Evolutionary conservation across 2,113 vertebrate genomes (phyloP).

Genomic region (Cynopterus brachyotis): DNA sequence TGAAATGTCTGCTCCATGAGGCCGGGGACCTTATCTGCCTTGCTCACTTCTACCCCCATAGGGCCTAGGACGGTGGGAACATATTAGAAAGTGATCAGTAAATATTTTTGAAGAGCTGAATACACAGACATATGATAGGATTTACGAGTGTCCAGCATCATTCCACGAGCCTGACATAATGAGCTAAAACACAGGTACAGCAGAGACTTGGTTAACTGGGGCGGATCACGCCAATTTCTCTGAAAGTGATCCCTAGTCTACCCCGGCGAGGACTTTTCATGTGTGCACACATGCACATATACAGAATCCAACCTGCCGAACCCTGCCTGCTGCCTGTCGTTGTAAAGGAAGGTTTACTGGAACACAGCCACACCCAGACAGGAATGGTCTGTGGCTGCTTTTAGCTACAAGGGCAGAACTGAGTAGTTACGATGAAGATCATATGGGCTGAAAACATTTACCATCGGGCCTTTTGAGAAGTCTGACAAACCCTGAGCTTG

Average conservation of each 20-base stretch:
- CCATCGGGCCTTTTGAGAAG: neutral
- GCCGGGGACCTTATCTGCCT: neutral
- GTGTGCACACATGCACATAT: fast-evolving
- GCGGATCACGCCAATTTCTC: neutral
- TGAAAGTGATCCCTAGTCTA: neutral
- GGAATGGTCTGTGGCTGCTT: neutral
- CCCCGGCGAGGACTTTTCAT: neutral
- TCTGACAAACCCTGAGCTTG: neutral
- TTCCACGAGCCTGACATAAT: neutral
- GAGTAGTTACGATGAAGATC: neutral
- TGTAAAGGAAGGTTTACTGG: neutral
- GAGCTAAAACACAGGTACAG: neutral
- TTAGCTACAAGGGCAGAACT: neutral
- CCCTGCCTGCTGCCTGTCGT: neutral
- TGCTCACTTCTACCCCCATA: too few species aligned
- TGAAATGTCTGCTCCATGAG: neutral
- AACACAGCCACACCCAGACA: neutral
- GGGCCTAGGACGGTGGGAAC: neutral
- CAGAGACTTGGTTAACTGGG: neutral
- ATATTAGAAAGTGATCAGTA: neutral
- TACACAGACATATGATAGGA: fast-evolving
- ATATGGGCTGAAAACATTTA: neutral
- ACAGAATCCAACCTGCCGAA: neutral
- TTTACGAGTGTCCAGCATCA: neutral
- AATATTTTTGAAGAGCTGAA: neutral